Conservation (phyloP, 1,140 invertebrate species). For the Epicauta chinensis region DNA sequence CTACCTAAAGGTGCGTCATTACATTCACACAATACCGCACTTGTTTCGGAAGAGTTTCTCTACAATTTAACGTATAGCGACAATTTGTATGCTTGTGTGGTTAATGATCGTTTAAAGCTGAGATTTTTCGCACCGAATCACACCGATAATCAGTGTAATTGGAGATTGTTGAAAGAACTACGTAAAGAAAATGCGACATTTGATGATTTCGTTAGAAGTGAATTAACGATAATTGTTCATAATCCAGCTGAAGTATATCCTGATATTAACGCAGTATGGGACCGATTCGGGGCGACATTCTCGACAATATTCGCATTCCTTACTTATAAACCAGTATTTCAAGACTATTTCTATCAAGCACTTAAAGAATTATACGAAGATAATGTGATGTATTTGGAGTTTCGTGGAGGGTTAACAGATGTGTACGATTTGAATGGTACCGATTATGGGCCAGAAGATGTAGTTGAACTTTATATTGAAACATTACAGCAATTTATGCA, state of each 20-base stretch:
- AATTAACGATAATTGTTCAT: conserved; percentile 54
- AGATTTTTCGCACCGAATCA: conserved; percentile 38
- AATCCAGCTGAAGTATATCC: conserved; percentile 54
- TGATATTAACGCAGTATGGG: conserved; percentile 61
- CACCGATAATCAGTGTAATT: conserved; percentile 45
- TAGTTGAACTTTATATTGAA: conserved; percentile 45
- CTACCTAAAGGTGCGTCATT: conserved; percentile 46
- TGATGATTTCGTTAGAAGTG: conserved; percentile 49
- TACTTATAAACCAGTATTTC: conserved; percentile 61
- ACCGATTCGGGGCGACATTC: conserved; percentile 57
- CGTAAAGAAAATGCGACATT: conserved; percentile 46
- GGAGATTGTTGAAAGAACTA: conserved; percentile 51
- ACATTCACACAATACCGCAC: conserved; percentile 5
- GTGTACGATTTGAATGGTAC: conserved; percentile 49
- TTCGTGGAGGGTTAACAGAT: conserved; percentile 41
- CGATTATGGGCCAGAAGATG: conserved; percentile 37
- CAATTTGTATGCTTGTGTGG: conserved; percentile 59
- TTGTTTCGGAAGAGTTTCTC: conserved; percentile 1
- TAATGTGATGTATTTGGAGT: conserved; percentile 71
- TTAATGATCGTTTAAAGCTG: conserved; percentile 33
- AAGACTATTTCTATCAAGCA: conserved; percentile 61
- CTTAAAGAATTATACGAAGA: conserved; percentile 65
- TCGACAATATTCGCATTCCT: conserved; percentile 52
- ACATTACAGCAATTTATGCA: conserved; percentile 44
- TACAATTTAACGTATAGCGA: conserved; percentile 31